Evolutionary conservation across 2,113 vertebrate genomes (phyloP).

Genomic region (Strigops habroptila): DNA sequence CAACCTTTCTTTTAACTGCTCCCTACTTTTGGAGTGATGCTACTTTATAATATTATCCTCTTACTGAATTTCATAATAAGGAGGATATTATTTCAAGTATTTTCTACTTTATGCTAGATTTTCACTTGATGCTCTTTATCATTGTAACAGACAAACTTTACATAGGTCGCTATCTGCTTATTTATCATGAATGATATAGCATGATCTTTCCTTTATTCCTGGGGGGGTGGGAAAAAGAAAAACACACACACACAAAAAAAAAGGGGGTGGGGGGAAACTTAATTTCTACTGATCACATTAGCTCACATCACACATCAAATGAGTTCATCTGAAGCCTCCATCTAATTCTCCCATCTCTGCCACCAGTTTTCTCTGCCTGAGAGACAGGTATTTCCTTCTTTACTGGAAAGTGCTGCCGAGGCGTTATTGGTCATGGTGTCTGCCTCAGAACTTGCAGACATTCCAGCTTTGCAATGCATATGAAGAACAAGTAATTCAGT

Average conservation of each 20-base stretch:
- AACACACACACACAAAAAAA: neutral
- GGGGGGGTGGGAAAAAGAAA: accelerated
- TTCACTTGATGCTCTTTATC: neutral
- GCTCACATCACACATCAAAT: neutral
- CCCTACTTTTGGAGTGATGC: neutral
- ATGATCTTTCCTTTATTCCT: neutral
- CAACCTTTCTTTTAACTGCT: neutral
- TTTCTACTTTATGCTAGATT: neutral
- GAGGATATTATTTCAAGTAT: neutral
- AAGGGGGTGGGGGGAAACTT: no score
- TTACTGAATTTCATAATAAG: neutral
- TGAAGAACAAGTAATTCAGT: neutral
- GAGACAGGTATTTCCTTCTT: neutral
- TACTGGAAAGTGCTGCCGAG: neutral
- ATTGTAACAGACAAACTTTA: neutral
- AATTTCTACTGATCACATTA: neutral
- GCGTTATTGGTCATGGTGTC: neutral
- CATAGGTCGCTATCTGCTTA: neutral
- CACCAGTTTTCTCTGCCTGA: neutral
- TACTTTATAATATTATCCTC: neutral
- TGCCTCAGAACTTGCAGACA: neutral
- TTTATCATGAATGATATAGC: neutral
- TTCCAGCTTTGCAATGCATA: neutral
- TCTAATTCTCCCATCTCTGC: neutral
- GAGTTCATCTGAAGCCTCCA: neutral